Evolutionary conservation across 2,888 invertebrate genomes (phyloP).

Genomic region (Sericinus montela): DNA sequence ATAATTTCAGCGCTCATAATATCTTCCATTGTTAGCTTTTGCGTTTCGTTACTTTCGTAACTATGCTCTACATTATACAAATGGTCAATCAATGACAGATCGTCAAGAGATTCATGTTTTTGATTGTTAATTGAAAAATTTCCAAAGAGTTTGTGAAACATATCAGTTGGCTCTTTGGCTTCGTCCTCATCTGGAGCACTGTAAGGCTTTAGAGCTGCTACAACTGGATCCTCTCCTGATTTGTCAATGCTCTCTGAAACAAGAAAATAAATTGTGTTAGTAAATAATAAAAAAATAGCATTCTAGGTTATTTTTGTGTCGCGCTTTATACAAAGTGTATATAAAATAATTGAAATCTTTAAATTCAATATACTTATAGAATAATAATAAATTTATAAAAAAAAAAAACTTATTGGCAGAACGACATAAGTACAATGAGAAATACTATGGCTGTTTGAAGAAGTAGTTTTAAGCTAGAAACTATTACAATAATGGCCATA

Average conservation of each 20-base stretch:
- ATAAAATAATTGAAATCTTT: too few relatives aligned
- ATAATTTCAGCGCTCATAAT: slow-evolving; percentile 32
- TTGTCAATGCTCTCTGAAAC: slow-evolving; percentile 73
- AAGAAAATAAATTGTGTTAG: background rate
- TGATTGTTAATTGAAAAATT: slow-evolving; percentile 44
- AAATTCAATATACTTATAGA: too few relatives aligned
- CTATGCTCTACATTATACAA: slow-evolving; percentile 67
- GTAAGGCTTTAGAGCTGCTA: slow-evolving; percentile 60
- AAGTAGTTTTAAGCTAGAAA: too few relatives aligned
- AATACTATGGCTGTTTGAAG: too few relatives aligned
- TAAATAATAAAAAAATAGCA: too few relatives aligned
- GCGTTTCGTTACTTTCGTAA: slow-evolving; percentile 60
- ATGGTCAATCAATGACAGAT: slow-evolving; percentile 46
- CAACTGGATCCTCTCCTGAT: slow-evolving; percentile 66
- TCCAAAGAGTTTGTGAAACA: slow-evolving; percentile 60
- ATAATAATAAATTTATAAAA: too few relatives aligned
- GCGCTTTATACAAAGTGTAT: too few relatives aligned
- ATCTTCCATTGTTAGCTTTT: slow-evolving; percentile 42
- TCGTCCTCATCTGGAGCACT: slow-evolving; percentile 60
- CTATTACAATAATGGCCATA: too few relatives aligned
- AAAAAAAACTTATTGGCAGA: too few relatives aligned
- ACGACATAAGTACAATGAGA: too few relatives aligned
- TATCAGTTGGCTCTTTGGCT: slow-evolving; percentile 40
- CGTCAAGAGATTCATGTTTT: slow-evolving; percentile 28
- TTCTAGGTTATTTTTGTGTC: too few relatives aligned